Evolutionary conservation across 2,797 vertebrate species (phyloP), one percentile per base, ranked within the genome.

Genomic region (Danio kyathit): DNA sequence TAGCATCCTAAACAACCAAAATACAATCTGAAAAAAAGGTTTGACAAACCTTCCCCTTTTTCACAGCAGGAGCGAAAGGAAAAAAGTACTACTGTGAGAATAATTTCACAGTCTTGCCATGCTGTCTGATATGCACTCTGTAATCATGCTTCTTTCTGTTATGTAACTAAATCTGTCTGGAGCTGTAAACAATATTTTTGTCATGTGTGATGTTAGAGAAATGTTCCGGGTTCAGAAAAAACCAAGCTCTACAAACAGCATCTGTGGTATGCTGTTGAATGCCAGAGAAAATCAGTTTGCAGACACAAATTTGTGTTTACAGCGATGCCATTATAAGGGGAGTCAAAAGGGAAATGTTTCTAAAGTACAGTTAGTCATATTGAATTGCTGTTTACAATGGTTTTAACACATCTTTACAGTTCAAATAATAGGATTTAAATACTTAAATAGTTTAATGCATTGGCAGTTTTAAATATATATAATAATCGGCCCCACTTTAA

Each of bases 61-160:
- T 48, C 69, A 46, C 0, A 40, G 16, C 14, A 54, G 57, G 70
- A 66, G 21, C 7, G 5, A 17, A 54, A 13, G 7, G 49, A 56
- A 21, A 64, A 1, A 44, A 43, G 40, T 41, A 48, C 43, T 17
- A 40, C 29, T 76, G 29, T 19, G 38, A 52, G 17, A 76, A 65
- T 65, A 44, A 63, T 41, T 14, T 44, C 64, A 77, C 12, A 51
- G 29, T 70, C 38, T 67, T 61, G 56, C 43, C 43, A 78, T 41
- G 51, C 61, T 38, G 51, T 48, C 64, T 77, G 40, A 77, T 59
- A 67, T 59, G 41, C 19, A 12, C 56, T 61, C 57, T 54, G 13
- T 61, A 79, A 79, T 70, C 56, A 12, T 19, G 29, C 44, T 17
- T 38, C 76, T 60, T 44, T 56, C 54, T 69, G 52, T 60, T 78